These are phyloP conservation scores for Gracilinanus agilis DNA, from an alignment of 2,113 vertebrate species.

Conservation along the genomic window DNA sequence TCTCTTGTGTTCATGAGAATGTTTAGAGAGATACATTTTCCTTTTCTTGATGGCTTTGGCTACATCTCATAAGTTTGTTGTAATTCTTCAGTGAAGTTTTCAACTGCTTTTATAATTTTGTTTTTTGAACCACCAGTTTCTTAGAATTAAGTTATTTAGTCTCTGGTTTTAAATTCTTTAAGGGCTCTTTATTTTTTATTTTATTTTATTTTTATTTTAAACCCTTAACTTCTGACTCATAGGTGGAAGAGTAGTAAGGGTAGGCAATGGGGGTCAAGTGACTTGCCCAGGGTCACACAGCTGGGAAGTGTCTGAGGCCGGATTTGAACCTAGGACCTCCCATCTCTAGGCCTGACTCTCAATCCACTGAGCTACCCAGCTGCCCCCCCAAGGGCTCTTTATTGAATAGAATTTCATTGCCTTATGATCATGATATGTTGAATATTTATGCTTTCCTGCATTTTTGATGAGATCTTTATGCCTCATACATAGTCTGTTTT, in stretches of 20 bases:
- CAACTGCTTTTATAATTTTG: background rate
- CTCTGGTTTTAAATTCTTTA: background rate
- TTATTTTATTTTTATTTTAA: no score
- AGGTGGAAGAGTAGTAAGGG: no score
- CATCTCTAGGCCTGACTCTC: no score
- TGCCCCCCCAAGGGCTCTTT: no score
- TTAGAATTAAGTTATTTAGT: background rate
- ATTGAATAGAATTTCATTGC: background rate
- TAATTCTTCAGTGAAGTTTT: background rate
- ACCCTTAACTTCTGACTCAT: no score
- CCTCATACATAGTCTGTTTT: background rate
- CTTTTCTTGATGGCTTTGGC: background rate
- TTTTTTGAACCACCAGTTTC: background rate
- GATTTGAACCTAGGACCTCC: no score
- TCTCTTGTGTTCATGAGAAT: background rate
- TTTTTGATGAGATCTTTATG: background rate
- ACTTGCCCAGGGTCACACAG: no score
- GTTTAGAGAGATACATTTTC: background rate
- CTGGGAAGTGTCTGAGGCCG: no score
- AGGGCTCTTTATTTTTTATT: no score
- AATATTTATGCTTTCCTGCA: background rate
- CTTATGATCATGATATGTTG: background rate
- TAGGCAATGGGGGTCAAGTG: no score
- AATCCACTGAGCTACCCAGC: no score
- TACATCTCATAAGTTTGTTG: background rate